A percentile compares a stretch with the other conserved stretches of the same genome.
These are phyloP conservation scores for Vespertilio murinus DNA, from an alignment of 2,797 vertebrate genomes.

Conservation along the genomic window DNA sequence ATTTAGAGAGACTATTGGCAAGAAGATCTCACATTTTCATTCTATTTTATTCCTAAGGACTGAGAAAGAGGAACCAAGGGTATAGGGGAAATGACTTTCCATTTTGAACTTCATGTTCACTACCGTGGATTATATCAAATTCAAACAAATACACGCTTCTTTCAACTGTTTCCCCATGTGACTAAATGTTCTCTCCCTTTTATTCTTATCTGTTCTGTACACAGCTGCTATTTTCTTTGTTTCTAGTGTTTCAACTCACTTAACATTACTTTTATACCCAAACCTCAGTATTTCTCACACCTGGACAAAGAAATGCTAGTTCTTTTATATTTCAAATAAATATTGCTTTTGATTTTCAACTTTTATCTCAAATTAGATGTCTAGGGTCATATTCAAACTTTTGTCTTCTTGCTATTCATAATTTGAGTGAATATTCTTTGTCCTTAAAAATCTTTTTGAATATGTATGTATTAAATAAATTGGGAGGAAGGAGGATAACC, in stretches of 20 bases:
- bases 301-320: slow-evolving; percentile 39
- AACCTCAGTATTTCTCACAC: slow-evolving; percentile 46
- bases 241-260: slow-evolving; percentile 73
- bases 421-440: slow-evolving; percentile 20
- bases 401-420: slow-evolving; percentile 6
- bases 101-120: slow-evolving; percentile 33
- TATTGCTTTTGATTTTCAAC: slow-evolving; percentile 57
- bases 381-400: neutral
- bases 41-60: slow-evolving; percentile 6
- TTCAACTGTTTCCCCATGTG: slow-evolving; percentile 65
- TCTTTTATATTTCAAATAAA: slow-evolving; percentile 57
- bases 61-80: neutral
- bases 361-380: slow-evolving; percentile 43
- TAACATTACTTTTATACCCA: slow-evolving; percentile 57
- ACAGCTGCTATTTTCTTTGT: slow-evolving; percentile 67
- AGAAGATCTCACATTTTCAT: neutral
- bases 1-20: neutral
- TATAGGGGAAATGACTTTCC: neutral
- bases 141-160: slow-evolving; percentile 43
- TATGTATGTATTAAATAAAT: neutral
- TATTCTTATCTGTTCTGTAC: slow-evolving; percentile 64
- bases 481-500: neutral
- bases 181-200: slow-evolving; percentile 55
- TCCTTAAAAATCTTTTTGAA: slow-evolving; percentile 31
- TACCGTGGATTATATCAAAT: slow-evolving; percentile 12